phyloP scores from a whole-genome alignment of 2,888 invertebrate genomes.

The Dasysyrphus albostriatus region DNA sequence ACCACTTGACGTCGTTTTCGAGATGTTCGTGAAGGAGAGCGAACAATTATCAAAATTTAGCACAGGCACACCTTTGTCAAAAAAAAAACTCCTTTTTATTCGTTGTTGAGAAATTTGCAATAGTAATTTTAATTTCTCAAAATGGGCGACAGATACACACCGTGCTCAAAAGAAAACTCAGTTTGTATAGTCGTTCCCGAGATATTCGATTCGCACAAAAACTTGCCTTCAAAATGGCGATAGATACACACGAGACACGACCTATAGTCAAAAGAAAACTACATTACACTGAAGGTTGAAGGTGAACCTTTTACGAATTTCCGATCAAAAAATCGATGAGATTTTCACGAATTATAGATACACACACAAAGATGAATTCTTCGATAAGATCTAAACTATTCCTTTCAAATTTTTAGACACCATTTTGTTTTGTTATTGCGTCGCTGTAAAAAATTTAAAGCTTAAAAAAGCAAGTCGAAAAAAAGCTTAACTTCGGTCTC shows the following conservation, averaged over 20 bases:
- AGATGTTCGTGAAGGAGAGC: neutral
- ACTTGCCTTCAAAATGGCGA: neutral
- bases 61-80: neutral
- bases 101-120: neutral
- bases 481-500: conserved; percentile 5
- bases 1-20: neutral
- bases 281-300: neutral
- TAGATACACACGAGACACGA: neutral
- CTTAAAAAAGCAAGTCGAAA: neutral
- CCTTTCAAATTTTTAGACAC: conserved; percentile 2
- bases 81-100: neutral
- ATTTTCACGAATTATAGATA: neutral
- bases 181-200: neutral
- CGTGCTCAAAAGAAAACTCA: neutral
- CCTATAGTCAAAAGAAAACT: neutral
- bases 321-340: conserved; percentile 15
- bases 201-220: conserved; percentile 11
- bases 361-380: neutral
- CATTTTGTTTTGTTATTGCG: conserved; percentile 9
- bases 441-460: conserved; percentile 1
- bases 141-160: neutral
- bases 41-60: neutral
- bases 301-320: neutral
- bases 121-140: neutral
- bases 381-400: neutral